Percentiles rank a stretch among this genome's conserved stretches.
These are phyloP conservation scores for Zophobas atratus DNA, from an alignment of 1,140 invertebrate genomes.

Conservation along the genomic window DNA sequence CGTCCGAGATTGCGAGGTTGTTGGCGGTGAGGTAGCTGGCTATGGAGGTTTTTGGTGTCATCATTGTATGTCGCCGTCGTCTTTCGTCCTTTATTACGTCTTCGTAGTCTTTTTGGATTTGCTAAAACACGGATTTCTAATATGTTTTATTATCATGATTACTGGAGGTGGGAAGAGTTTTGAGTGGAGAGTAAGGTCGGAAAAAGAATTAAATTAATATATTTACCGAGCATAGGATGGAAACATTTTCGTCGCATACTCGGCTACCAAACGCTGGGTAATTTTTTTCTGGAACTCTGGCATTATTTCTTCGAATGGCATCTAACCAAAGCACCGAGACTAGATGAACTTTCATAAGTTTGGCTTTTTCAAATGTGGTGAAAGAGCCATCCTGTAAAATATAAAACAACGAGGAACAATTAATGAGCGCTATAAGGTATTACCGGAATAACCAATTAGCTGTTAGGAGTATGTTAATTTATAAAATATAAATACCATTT, in stretches of 20 bases:
- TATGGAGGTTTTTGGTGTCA: slow-evolving; percentile 19
- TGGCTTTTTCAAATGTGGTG: slow-evolving; percentile 66
- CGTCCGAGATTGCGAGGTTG: slow-evolving; percentile 4
- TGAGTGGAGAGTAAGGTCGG: too few relatives aligned
- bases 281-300: slow-evolving; percentile 60
- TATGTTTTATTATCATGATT: background rate
- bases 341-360: slow-evolving; percentile 65
- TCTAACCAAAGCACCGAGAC: slow-evolving; percentile 68
- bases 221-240: slow-evolving; percentile 61
- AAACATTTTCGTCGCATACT: slow-evolving; percentile 55
- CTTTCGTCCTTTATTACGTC: slow-evolving; percentile 61
- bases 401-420: slow-evolving; percentile 25
- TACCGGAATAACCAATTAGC: too few relatives aligned
- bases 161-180: too few relatives aligned
- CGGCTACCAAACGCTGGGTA: slow-evolving; percentile 61
- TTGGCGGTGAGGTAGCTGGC: slow-evolving; percentile 32
- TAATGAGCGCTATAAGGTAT: background rate
- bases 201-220: background rate
- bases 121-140: slow-evolving; percentile 45
- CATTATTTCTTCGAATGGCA: slow-evolving; percentile 58
- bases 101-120: slow-evolving; percentile 64
- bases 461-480: too few relatives aligned
- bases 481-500: too few relatives aligned
- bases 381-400: slow-evolving; percentile 62
- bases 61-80: slow-evolving; percentile 44